phyloP scores from a whole-genome alignment of 2,888 invertebrate genomes.

The Dryocosmus kuriphilus region DNA sequence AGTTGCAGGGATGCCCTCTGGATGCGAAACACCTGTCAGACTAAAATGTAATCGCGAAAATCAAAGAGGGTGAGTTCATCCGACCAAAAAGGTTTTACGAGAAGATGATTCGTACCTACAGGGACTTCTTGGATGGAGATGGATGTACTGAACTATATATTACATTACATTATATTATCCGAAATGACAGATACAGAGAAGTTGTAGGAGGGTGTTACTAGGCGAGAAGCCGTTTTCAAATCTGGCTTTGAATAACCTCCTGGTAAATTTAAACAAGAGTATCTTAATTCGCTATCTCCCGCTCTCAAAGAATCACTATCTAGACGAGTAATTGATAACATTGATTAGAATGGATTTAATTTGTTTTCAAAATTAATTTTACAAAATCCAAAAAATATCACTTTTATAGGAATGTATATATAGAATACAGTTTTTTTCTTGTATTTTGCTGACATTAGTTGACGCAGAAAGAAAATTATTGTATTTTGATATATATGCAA shows the following conservation, averaged over 20 bases:
- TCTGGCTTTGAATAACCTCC: slow-evolving; percentile 67
- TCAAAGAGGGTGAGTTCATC: slow-evolving; percentile 66
- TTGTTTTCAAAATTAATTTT: too few relatives aligned
- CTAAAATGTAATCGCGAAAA: slow-evolving; percentile 74
- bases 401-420: too few relatives aligned
- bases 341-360: too few relatives aligned
- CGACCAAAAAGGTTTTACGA: slow-evolving; percentile 34
- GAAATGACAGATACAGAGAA: slow-evolving; percentile 34
- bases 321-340: too few relatives aligned
- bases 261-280: background rate
- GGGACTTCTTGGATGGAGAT: slow-evolving; percentile 23
- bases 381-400: too few relatives aligned
- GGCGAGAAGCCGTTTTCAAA: slow-evolving; percentile 74
- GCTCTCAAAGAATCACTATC: background rate
- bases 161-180: slow-evolving; percentile 2
- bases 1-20: slow-evolving; percentile 17
- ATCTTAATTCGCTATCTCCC: background rate
- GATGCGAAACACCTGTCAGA: slow-evolving; percentile 70
- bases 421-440: too few relatives aligned
- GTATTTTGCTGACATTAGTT: too few relatives aligned
- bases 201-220: slow-evolving; percentile 72
- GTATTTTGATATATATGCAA: too few relatives aligned
- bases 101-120: slow-evolving; percentile 18
- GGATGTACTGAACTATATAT: background rate
- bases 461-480: too few relatives aligned